Evolutionary conservation across 2,888 invertebrate genomes (phyloP).

Genomic region (Anagyrus pseudococci): DNA sequence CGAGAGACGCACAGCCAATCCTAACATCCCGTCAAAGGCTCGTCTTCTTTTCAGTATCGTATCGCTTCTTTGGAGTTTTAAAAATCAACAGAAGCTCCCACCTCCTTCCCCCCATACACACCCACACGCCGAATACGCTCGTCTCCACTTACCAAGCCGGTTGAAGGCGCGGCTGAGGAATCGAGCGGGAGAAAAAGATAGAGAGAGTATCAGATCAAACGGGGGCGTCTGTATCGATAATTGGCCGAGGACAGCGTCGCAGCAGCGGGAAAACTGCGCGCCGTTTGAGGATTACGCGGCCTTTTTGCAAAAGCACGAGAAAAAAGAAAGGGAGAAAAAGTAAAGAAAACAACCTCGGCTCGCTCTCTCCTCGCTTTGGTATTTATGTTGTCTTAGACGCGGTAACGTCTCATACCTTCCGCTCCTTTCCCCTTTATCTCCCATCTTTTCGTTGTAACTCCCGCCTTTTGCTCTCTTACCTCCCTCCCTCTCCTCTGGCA

Average conservation of each 20-base stretch:
- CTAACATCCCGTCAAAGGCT: too few relatives aligned
- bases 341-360: neutral
- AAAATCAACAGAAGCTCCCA: slow-evolving; percentile 54
- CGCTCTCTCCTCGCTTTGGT: neutral
- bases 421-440: neutral
- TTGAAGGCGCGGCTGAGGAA: too few relatives aligned
- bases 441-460: too few relatives aligned
- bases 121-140: neutral
- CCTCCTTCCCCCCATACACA: slow-evolving; percentile 1
- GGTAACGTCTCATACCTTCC: neutral
- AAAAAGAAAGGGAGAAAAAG: slow-evolving; percentile 38
- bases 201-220: slow-evolving; percentile 53
- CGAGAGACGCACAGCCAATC: too few relatives aligned
- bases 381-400: slow-evolving; percentile 33
- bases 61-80: slow-evolving; percentile 45
- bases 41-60: neutral
- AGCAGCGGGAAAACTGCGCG: too few relatives aligned
- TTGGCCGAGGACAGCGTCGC: slow-evolving; percentile 55
- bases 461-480: neutral
- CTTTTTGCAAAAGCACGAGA: slow-evolving; percentile 33
- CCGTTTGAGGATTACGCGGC: slow-evolving; percentile 54
- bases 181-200: slow-evolving; percentile 22
- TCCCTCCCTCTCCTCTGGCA: slow-evolving; percentile 2
- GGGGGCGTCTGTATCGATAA: slow-evolving; percentile 54
- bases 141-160: too few relatives aligned